Evolutionary conservation across 2,888 invertebrate species (phyloP), one percentile per base, ranked within the genome.

Genomic region (Trissolcus brochymenae): DNA sequence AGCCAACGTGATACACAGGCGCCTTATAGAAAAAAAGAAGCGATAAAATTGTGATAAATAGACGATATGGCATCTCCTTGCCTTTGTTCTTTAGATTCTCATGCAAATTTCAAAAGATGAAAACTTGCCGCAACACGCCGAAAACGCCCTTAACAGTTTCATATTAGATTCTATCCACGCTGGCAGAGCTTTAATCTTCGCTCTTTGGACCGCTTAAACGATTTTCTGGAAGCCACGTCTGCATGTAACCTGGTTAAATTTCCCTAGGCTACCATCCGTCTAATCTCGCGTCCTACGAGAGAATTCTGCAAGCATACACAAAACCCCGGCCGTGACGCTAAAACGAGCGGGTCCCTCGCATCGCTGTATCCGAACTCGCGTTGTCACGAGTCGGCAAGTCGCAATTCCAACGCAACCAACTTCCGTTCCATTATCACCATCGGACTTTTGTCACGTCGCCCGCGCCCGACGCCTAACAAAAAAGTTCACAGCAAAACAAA

Each of bases 171-270:
- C 75, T 64, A 71, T 75, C 75, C 75, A 64, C 78, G 64, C 72
- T 43, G 67, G 71, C 75, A 71, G 75, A 75, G 78, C 78, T 78
- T 78, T 78, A 78, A 78, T 78, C 78, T 78, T 78, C 78, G 78
- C 78, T 78, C 71, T 78, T 78, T 74, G 78, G 78, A 59, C 78
- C 78, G 78, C 75, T 78, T 78, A 78, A 78, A 75, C 78, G 78
- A 75, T 78, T 78, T 78, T 75, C 78, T 75, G 78, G 78, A 55
- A 74, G 78, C 78, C 67, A 66, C 67, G 75, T 71, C 72, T 78
- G 78, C 78, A 75, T 78, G 78, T 74, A 78, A 78, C 74, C 78
- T 78, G 74, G 70, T 78, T 74, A 78, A 78, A 78, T 78, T 78
- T 78, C 78, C 78, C 78, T 78, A 66, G 78, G 74, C 78, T 78